Evolutionary conservation across 2,888 invertebrate species (phyloP), one percentile per base, ranked within the genome.

Genomic region (Spodoptera exigua): DNA sequence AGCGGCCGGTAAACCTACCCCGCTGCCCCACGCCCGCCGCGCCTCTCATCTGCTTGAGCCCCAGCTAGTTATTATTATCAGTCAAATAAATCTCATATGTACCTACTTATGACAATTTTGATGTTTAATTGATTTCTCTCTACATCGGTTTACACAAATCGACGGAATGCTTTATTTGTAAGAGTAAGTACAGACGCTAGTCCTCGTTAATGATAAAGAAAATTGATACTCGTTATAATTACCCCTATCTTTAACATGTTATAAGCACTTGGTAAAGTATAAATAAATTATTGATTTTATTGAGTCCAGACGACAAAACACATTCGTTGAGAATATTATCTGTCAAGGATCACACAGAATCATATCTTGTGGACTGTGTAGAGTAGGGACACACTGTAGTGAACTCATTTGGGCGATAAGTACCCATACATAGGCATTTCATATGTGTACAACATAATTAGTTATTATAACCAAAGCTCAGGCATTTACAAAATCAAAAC

Each of bases 1-100:
- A 91, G 85, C 92, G 92, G 85, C 93, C 91, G 88, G 75, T 80
- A 75, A 71, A 73, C 80, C 56, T 65, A 49, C 86, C 83, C 85
- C 82, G 77, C 63, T 79, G 55, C 66, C 49, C 86, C 83, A 85
- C 82, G 77, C 62, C 80, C 84, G 78, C 79, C 66, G 82, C 80
- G 74, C 82, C 72, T 72, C 82, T 75, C 81, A 69, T 70, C 79
- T 76, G 76, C 58, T 75, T 59, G 67, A 79, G 73, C 78, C 64
- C 71, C 69, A 56, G 66, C 74, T 61, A 36, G 16, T 27, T 21
- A 45, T 45, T 51, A 55, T 48, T 52, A 71, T 64, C 68, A 52
- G 32, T 61, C 45, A 48, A 39, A 48, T 47, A 51, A 45, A 60
- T 16, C 61, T 48, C 27, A 9, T 1, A 27, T 27, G 27, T 2